Conservation (phyloP, 2,797 vertebrate genomes). For the Esox lucius region DNA sequence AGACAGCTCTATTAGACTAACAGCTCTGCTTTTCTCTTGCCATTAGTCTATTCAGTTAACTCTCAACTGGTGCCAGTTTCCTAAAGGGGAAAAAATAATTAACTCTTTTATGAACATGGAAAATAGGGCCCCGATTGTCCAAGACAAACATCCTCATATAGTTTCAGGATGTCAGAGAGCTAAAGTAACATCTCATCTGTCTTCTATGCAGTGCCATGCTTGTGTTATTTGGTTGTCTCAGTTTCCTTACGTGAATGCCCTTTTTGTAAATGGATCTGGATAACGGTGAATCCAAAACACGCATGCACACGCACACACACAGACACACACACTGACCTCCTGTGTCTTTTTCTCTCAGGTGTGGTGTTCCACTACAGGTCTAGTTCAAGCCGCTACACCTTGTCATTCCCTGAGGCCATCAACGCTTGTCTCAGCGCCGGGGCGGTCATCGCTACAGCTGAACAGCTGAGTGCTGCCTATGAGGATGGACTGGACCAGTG, state of each 20-base stretch:
- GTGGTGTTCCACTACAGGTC: conserved; percentile 94
- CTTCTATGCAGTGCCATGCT: neutral
- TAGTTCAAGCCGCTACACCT: conserved; percentile 78
- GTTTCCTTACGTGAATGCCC: conserved; percentile 18
- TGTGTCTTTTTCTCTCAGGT: conserved; percentile 67
- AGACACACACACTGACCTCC: neutral
- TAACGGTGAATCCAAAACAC: neutral
- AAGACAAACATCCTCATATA: conserved; percentile 18
- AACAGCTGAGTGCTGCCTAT: conserved; percentile 85
- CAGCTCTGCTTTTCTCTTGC: neutral
- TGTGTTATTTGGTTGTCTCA: neutral
- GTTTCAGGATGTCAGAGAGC: conserved; percentile 37
- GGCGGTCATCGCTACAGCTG: conserved; percentile 81
- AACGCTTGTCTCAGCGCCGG: conserved; percentile 73
- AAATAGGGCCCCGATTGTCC: conserved; percentile 46
- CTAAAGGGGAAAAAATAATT: neutral
- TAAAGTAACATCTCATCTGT: conserved; percentile 14
- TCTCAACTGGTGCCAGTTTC: neutral
- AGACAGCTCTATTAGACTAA: conserved; percentile 14
- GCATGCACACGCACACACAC: neutral
- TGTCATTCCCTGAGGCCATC: conserved; percentile 79
- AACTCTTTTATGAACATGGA: neutral
- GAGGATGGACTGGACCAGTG: conserved; percentile 93
- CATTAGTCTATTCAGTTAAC: neutral
- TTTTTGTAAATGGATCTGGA: neutral